These are phyloP conservation scores for Gortyna flavago DNA, from an alignment of 2,888 invertebrate species.

Conservation along the genomic window DNA sequence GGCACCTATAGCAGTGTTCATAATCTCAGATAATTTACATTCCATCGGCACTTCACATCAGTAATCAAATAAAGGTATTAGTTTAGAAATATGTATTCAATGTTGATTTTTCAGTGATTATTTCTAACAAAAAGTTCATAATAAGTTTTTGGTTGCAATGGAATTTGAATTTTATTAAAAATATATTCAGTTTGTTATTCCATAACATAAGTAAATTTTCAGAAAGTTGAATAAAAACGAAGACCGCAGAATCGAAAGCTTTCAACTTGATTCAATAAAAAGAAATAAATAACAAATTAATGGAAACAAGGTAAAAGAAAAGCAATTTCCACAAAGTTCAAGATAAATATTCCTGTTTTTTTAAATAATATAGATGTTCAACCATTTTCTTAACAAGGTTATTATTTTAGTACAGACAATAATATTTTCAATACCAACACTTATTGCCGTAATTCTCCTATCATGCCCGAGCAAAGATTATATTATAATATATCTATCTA, in stretches of 20 bases:
- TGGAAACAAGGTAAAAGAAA: constrained; percentile 7
- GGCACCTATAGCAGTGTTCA: neutral
- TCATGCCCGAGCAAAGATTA: too few relatives aligned
- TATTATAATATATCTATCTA: too few relatives aligned
- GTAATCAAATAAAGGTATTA: too few relatives aligned
- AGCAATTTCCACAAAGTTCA: neutral
- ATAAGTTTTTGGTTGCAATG: too few relatives aligned
- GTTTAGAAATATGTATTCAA: too few relatives aligned
- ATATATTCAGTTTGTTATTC: too few relatives aligned
- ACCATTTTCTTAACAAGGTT: neutral
- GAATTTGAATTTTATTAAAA: too few relatives aligned
- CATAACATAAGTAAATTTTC: too few relatives aligned
- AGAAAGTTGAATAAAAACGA: neutral
- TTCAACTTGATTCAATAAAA: constrained; percentile 31
- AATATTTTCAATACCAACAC: neutral
- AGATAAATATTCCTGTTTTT: neutral
- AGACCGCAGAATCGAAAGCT: neutral
- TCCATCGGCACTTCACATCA: too few relatives aligned
- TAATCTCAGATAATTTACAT: too few relatives aligned
- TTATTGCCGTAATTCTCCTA: neutral
- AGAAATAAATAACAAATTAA: constrained; percentile 3
- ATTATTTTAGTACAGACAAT: neutral
- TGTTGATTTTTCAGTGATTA: too few relatives aligned
- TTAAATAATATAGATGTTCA: neutral
- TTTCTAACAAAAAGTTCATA: too few relatives aligned